Percentiles rank a stretch among this genome's conserved stretches.
These are phyloP conservation scores for Aix galericulata DNA, from an alignment of 2,113 vertebrate species.

Conservation along the genomic window DNA sequence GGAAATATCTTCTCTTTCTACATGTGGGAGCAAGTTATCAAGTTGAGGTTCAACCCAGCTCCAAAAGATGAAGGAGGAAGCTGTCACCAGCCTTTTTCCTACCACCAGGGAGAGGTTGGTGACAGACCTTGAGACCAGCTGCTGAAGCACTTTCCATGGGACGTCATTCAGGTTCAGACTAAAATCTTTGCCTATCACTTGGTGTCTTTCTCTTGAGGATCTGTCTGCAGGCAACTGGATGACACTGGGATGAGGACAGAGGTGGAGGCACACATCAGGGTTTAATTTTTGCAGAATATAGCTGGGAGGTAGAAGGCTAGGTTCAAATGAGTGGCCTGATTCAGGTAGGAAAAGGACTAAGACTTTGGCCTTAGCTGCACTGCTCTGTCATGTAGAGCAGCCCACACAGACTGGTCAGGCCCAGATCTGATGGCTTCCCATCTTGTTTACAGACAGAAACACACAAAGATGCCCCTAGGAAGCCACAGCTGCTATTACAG, in stretches of 20 bases:
- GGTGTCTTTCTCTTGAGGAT: neutral
- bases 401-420: neutral
- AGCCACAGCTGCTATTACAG: neutral
- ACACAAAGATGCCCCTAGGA: neutral
- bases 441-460: neutral
- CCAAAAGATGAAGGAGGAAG: neutral
- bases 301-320: rapidly evolving
- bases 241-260: neutral
- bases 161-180: neutral
- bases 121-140: neutral
- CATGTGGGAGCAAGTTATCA: neutral
- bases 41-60: neutral
- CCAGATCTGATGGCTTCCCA: neutral
- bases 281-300: neutral
- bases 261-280: neutral
- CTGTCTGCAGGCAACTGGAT: neutral
- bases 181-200: neutral
- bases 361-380: neutral
- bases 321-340: neutral
- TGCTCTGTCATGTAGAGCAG: neutral
- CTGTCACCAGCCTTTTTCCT: neutral
- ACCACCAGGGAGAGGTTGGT: neutral
- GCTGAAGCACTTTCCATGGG: neutral
- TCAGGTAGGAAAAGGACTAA: neutral
- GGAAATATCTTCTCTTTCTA: neutral